Conservation (phyloP, 1,140 invertebrate genomes). For the Lepidurus apus region DNA sequence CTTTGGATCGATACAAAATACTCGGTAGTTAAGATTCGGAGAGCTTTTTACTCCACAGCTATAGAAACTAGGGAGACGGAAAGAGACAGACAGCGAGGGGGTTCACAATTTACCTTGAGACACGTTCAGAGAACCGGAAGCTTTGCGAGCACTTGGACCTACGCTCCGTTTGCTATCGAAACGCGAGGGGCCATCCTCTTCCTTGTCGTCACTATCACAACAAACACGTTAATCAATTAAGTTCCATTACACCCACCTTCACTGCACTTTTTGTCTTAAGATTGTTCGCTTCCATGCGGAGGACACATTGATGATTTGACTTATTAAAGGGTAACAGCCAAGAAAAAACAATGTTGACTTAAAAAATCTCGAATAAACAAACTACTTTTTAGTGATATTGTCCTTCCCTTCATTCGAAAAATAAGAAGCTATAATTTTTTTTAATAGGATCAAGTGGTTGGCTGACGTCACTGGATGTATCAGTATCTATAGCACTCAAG, state of each 20-base stretch:
- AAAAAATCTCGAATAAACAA: too few species aligned
- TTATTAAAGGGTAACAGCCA: too few species aligned
- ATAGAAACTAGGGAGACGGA: neutral
- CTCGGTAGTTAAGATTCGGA: neutral
- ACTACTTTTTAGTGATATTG: too few species aligned
- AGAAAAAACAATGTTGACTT: too few species aligned
- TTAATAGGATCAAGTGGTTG: too few species aligned
- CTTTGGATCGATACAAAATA: too few species aligned
- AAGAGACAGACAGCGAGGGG: neutral
- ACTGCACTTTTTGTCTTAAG: neutral
- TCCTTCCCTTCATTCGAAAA: too few species aligned
- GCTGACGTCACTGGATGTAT: too few species aligned
- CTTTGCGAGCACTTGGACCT: constrained; percentile 8
- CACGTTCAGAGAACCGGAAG: constrained; percentile 8
- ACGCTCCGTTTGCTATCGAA: neutral
- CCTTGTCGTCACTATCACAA: neutral
- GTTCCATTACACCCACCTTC: neutral
- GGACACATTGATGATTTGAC: too few species aligned
- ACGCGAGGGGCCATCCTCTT: constrained; percentile 12
- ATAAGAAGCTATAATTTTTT: too few species aligned
- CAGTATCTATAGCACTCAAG: too few species aligned
- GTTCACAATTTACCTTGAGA: neutral
- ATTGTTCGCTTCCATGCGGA: too few species aligned
- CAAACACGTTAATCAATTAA: constrained; percentile 10
- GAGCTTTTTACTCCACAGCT: neutral